These are phyloP conservation scores for Hemicordylus capensis DNA, from an alignment of 2,113 vertebrate species.

Conservation along the genomic window DNA sequence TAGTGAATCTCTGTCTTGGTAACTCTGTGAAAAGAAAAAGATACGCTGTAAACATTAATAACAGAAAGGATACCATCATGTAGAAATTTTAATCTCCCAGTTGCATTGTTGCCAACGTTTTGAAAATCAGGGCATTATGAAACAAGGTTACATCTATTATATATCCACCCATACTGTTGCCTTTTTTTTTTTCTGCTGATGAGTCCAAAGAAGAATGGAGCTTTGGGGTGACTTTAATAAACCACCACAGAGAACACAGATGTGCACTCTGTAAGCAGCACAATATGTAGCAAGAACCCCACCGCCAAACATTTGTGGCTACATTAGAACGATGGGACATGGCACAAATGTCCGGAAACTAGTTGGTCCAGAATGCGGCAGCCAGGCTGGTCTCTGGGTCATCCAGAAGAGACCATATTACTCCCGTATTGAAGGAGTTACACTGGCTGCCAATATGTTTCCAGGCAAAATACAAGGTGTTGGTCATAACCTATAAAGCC, in stretches of 20 bases:
- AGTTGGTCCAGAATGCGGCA: too few species aligned
- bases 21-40: slow-evolving; percentile 73
- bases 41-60: neutral
- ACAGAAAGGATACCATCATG: neutral
- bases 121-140: neutral
- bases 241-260: neutral
- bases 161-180: neutral
- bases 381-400: too few species aligned
- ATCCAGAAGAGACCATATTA: too few species aligned
- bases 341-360: neutral
- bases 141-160: neutral
- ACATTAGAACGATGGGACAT: neutral
- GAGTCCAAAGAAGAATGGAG: neutral
- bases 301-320: neutral
- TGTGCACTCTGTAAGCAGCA: neutral
- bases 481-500: too few species aligned
- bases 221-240: neutral
- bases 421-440: too few species aligned
- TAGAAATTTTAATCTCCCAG: neutral
- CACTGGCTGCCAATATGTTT: too few species aligned
- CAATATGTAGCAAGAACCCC: too few species aligned
- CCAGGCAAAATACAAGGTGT: too few species aligned
- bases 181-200: neutral
- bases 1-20: slow-evolving; percentile 84
- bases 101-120: neutral